Conservation (phyloP, 2,113 vertebrate genomes). For the Apus apus region DNA sequence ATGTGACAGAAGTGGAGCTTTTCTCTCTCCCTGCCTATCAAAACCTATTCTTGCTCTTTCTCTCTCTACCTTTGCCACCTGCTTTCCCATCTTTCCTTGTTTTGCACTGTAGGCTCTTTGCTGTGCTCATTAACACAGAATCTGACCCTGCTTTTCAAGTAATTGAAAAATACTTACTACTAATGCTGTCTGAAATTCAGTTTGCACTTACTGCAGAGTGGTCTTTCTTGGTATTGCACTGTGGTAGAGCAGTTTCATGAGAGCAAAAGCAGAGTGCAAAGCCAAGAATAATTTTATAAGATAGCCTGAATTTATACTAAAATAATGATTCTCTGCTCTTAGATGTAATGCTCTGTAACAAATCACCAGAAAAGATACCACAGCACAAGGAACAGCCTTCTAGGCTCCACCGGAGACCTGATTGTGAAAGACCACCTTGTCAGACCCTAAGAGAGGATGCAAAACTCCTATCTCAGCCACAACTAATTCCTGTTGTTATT, state of each 20-base stretch:
- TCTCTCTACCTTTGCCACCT: background rate
- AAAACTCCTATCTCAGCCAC: background rate
- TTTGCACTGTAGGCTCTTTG: background rate
- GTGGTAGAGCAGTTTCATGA: background rate
- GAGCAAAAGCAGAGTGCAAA: background rate
- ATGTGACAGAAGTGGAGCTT: background rate
- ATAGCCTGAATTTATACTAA: background rate
- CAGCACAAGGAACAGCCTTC: background rate
- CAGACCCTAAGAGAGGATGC: rapidly evolving
- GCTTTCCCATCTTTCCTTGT: background rate
- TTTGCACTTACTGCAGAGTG: background rate
- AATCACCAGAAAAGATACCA: background rate
- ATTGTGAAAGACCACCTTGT: background rate
- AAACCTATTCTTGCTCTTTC: background rate
- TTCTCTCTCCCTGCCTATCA: background rate
- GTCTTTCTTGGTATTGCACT: background rate
- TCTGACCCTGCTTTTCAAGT: background rate
- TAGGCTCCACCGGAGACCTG: background rate
- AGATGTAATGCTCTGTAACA: background rate
- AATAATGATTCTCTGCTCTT: background rate
- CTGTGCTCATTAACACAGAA: background rate
- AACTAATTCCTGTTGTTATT: background rate
- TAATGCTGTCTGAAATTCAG: background rate
- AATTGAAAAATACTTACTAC: background rate
- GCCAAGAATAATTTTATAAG: background rate